Base-by-base conservation (phyloP, 30 jellyfish, hydroid and myxozoan genomes). In the Clytia hemisphaerica region DNA sequence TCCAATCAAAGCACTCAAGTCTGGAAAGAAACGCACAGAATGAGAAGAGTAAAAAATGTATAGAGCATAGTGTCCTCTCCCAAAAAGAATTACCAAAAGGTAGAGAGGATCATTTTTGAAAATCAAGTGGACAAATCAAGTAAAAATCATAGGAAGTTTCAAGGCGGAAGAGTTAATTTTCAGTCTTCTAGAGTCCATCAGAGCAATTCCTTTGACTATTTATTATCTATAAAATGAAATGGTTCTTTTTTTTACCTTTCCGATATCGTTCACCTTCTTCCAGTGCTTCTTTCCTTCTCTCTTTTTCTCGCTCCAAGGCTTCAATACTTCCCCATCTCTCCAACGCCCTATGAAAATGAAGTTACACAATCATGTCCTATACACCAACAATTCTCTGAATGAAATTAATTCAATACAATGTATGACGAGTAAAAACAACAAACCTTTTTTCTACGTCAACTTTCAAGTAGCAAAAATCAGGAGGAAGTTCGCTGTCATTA, bases 271-370 rank as follows among this genome's bases (percentile, higher is more conserved):
- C 98, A 14, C 94, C 98, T 37, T 73, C 93, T 48, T 78, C 92
- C 95, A 89, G 68, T 6, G 77, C 98, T 61, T 65, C 92, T 64
- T 79, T 70, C 31, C 98, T 58, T 65, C 83, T 68, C 51, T 63
- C 87, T 40, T 73, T 55, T 62, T 89, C 98, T 66, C 88, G 74
- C 37, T 76, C 88, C 45, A 89, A 37, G 9, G 98, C 98, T 73
- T 89, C 98, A 91, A 80, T 68, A 36, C 95, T 80, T 6, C 98
- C 98, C 98, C 98, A 89, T n/a, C 81, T 81, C 54, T 89, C 98
- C 71, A 89, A 78, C 14, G 98, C 94, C 46, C 98, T 89, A 24
- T 22, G 30, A 34, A 69, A 3, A 19, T 4, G 34, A 53, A 58
- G n/a, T 26, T 10, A 40, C n/a, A n/a, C n/a, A n/a, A n/a, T n/a